Evolutionary conservation across 2,113 vertebrate genomes (phyloP), one percentile per base, ranked within the genome.

Genomic region (Chunga burmeisteri): DNA sequence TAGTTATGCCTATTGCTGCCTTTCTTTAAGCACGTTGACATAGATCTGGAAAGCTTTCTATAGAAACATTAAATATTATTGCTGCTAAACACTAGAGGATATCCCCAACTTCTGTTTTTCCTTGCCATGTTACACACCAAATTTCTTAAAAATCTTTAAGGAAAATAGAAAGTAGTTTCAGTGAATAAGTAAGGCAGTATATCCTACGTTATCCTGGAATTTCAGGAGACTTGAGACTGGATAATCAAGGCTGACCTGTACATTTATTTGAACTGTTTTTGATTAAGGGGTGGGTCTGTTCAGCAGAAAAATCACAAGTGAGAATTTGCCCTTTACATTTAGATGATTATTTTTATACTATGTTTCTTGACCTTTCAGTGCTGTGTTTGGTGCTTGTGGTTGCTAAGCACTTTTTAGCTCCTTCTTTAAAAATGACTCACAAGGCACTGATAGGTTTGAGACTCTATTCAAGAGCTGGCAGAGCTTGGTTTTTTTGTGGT

Each of bases 281-380:
- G 86, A 91, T 92, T 93, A 55, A 82, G 81, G 72, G 27, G 9
- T 67, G 62, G 68, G 11, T 74, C 58, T 58, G n/a, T 62, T 96
- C 70, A 86, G 38, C 50, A 80, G 85, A 61, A 94, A 92, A 96
- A 67, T 12, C 79, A 63, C 92, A 85, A 95, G 87, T 81, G 88
- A 91, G 81, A 94, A 77, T 89, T 96, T 96, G 91, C 93, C 90
- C 95, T 95, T 95, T 96, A 83, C 70, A 34, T 93, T 94, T 93
- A 94, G 67, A 91, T 94, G 80, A 97, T 95, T 95, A 92, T 96
- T 96, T 95, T 94, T 93, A 93, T 90, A n/a, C 65, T 52, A 13
- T 83, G 53, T 96, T 96, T 91, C 94, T 88, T 97, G 96, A 96
- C 94, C 92, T 97, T 97, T 95, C 61, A 68, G 42, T 70, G 36